Conservation (phyloP, 2,888 invertebrate species). For the Ormia ochracea region DNA sequence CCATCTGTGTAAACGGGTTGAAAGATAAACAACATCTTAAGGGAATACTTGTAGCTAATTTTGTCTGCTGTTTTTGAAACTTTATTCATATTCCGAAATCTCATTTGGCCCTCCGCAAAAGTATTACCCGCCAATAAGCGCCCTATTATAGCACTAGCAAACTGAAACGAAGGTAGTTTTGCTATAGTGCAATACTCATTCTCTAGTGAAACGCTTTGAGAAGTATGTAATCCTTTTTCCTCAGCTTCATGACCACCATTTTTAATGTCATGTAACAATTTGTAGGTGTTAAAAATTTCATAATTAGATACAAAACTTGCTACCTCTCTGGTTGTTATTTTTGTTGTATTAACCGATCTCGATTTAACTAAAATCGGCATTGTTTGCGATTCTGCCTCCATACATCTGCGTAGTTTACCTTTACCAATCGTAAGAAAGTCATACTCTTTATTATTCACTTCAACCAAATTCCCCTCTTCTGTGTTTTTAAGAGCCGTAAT, state of each 20-base stretch:
- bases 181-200: constrained; percentile 59
- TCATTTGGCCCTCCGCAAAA: constrained; percentile 81
- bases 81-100: constrained; percentile 81
- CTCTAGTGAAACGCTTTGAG: constrained; percentile 51
- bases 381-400: constrained; percentile 85
- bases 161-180: constrained; percentile 77
- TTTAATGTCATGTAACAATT: constrained; percentile 68
- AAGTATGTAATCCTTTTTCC: constrained; percentile 64
- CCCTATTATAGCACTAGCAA: constrained; percentile 81
- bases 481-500: constrained; percentile 80
- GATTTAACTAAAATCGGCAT: constrained; percentile 80
- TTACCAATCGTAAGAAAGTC: constrained; percentile 83
- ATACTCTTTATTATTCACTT: constrained; percentile 82
- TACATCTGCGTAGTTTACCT: constrained; percentile 83
- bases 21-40: constrained; percentile 82
- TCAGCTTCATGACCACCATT: neutral
- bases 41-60: constrained; percentile 81
- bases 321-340: constrained; percentile 79
- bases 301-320: constrained; percentile 84
- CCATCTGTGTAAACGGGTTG: constrained; percentile 76
- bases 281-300: constrained; percentile 86
- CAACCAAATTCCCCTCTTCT: constrained; percentile 79
- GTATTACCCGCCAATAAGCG: constrained; percentile 84
- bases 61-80: constrained; percentile 80
- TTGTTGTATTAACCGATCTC: constrained; percentile 80